Percentiles rank a stretch among this genome's conserved stretches.
Evolutionary conservation across 2,888 invertebrate species (phyloP).

Genomic region (Zygaena filipendulae): DNA sequence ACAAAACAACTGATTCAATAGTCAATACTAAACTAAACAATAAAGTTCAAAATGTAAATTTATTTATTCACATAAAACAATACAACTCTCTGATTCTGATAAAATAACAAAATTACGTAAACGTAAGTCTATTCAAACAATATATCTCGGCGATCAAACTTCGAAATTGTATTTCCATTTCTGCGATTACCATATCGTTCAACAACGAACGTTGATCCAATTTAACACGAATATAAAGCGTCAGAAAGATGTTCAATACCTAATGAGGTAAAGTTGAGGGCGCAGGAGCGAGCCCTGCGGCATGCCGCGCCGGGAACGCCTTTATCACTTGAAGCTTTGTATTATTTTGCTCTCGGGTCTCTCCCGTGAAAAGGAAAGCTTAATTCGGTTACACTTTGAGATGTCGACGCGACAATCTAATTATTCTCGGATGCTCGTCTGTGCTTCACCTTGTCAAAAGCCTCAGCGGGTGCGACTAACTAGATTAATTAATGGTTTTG

Average conservation of each 20-base stretch:
- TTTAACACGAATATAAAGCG: conserved; percentile 48
- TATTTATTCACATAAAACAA: too few relatives aligned
- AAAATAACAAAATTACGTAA: too few relatives aligned
- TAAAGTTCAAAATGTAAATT: too few relatives aligned
- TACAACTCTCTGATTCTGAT: too few relatives aligned
- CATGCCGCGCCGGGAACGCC: conserved; percentile 42
- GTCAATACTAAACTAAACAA: too few relatives aligned
- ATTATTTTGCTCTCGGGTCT: conserved; percentile 58
- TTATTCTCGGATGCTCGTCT: conserved; percentile 46
- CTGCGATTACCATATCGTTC: conserved; percentile 41
- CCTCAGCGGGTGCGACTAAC: conserved; percentile 13
- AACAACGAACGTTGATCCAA: conserved; percentile 53
- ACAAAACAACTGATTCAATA: too few relatives aligned
- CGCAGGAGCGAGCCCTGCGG: conserved; percentile 42
- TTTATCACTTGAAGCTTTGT: conserved; percentile 61
- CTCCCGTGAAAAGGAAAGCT: conserved; percentile 57
- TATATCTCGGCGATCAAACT: conserved; percentile 31
- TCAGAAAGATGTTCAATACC: conserved; percentile 41
- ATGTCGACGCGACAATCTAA: conserved; percentile 63
- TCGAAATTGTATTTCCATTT: conserved; percentile 22
- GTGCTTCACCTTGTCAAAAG: conserved; percentile 49
- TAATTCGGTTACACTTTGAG: conserved; percentile 67
- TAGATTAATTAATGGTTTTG: conserved; percentile 16
- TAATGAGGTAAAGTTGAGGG: conserved; percentile 44
- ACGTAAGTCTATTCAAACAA: too few relatives aligned